Percentiles rank a stretch among this genome's conserved stretches.
Conservation (phyloP, 2,888 invertebrate species). For the Barypeithes pellucidus region DNA sequence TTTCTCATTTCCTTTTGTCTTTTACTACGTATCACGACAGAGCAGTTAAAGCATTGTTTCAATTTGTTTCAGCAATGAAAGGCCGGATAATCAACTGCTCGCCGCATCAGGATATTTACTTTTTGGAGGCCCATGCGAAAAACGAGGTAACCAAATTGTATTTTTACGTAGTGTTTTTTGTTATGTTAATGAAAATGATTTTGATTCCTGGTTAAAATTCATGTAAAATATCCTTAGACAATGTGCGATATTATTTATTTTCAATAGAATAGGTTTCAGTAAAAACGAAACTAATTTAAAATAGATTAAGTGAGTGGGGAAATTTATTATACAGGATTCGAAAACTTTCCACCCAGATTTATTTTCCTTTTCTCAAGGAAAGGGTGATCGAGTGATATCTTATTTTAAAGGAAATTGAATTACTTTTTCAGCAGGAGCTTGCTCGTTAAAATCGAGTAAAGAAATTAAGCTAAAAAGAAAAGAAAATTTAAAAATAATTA, state of each 20-base stretch:
- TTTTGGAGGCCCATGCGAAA: constrained; percentile 53
- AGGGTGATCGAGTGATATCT: no score
- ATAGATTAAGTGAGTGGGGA: no score
- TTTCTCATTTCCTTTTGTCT: constrained; percentile 19
- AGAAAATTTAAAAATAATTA: no score
- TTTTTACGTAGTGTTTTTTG: constrained; percentile 3
- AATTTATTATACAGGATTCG: no score
- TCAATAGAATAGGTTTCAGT: no score
- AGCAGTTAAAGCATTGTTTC: constrained; percentile 44
- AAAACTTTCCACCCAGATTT: no score
- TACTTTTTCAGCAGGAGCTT: no score
- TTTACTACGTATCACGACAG: constrained; percentile 42
- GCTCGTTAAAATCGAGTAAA: no score
- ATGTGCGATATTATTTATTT: not conserved
- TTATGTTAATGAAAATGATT: not conserved
- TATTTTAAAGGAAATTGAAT: no score
- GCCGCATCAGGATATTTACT: constrained; percentile 54
- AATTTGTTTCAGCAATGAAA: constrained; percentile 55
- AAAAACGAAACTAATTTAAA: no score
- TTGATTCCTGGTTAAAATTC: not conserved
- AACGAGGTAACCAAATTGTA: constrained; percentile 48
- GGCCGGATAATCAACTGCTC: constrained; percentile 54
- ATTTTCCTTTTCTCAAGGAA: no score
- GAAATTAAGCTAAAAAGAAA: no score
- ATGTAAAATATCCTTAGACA: not conserved